phyloP scores from a whole-genome alignment of 2,888 invertebrate species.

The Drosophila percnosoma region DNA sequence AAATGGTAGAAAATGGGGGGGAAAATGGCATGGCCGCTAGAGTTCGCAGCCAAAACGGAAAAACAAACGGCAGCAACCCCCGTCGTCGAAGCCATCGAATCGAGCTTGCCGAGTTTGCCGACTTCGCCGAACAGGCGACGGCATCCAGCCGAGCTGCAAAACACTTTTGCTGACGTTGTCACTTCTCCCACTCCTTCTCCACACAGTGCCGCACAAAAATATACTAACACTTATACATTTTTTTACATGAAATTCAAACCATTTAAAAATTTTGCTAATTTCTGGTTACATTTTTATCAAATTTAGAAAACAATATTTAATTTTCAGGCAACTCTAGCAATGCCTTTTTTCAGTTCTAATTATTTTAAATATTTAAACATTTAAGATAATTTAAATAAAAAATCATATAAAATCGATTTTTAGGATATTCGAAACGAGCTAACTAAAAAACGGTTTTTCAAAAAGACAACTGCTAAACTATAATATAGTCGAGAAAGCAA shows the following conservation, averaged over 20 bases:
- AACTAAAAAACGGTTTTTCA: background rate
- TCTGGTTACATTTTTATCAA: background rate
- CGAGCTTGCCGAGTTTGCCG: constrained; percentile 7
- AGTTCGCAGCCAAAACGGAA: constrained; percentile 16
- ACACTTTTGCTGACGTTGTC: constrained; percentile 78
- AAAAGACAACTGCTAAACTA: background rate
- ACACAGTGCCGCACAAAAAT: background rate
- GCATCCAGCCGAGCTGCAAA: constrained; percentile 56
- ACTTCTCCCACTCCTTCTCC: constrained; percentile 14
- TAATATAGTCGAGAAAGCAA: background rate
- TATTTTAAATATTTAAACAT: background rate
- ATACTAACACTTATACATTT: background rate
- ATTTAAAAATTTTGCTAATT: background rate
- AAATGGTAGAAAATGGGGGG: constrained; percentile 15
- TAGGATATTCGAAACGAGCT: accelerated
- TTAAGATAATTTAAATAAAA: background rate
- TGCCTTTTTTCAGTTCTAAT: background rate
- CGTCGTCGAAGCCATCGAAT: constrained; percentile 20
- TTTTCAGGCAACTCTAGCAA: background rate
- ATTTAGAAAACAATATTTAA: background rate
- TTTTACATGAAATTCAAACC: accelerated
- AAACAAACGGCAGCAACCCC: constrained; percentile 56
- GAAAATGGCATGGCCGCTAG: constrained; percentile 45
- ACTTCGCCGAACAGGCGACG: constrained; percentile 44
- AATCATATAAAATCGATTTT: background rate